Percentiles rank a stretch among this genome's conserved stretches.
phyloP scores from a whole-genome alignment of 2,888 invertebrate genomes.

The Antitype chi region DNA sequence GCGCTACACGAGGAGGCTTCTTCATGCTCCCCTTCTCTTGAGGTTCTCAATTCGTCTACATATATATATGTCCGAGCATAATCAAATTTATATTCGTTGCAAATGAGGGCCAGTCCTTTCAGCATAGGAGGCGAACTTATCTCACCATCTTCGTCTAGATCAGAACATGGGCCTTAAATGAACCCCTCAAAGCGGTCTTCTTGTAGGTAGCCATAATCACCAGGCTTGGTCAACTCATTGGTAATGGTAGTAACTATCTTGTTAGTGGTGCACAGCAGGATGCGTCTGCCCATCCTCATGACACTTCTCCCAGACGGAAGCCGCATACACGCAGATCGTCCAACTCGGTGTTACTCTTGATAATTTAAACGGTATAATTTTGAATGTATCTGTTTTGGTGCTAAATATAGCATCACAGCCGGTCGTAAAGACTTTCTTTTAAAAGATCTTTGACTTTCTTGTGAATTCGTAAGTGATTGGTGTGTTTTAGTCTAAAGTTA shows the following conservation, averaged over 20 bases:
- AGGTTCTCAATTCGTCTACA: too few species aligned
- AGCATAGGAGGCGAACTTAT: neutral
- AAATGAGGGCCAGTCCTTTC: neutral
- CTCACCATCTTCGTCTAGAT: neutral
- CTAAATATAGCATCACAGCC: conserved; percentile 49
- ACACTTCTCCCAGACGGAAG: conserved; percentile 31
- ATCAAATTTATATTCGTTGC: neutral
- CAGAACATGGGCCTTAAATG: neutral
- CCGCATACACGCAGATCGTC: conserved; percentile 42
- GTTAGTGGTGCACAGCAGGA: conserved; percentile 30
- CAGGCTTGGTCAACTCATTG: conserved; percentile 13
- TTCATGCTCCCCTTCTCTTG: neutral
- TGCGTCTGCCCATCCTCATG: conserved; percentile 13
- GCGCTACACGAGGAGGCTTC: too few species aligned
- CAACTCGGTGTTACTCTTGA: conserved; percentile 37
- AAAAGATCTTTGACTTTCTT: conserved; percentile 25
- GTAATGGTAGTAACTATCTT: conserved; percentile 35
- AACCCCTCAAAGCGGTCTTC: neutral
- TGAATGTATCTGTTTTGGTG: conserved; percentile 24
- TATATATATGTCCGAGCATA: neutral
- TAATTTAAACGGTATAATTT: conserved; percentile 52
- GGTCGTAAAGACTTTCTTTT: conserved; percentile 7
- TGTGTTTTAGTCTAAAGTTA: conserved; percentile 9
- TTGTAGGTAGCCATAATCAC: neutral
- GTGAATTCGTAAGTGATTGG: conserved; percentile 3